Evolutionary conservation across 2,113 vertebrate genomes (phyloP), one percentile per base, ranked within the genome.

Genomic region (Zosterops hypoxanthus): DNA sequence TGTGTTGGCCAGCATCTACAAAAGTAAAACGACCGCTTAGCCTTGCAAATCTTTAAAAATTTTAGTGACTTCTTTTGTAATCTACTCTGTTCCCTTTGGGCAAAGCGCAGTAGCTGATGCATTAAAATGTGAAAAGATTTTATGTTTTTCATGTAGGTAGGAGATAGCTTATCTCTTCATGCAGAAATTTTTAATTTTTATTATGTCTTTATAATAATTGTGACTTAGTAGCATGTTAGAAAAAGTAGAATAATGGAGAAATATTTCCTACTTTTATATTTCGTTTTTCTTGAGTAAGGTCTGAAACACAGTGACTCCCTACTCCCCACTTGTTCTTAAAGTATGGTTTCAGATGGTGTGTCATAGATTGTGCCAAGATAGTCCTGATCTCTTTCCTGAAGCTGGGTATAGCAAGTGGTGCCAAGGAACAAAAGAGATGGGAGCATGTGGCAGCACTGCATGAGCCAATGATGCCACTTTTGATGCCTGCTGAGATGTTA

Each of bases 381-480:
- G 24, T 73, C 79, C 39, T 56, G 42, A 44, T 66, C 47, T 73
- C 29, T 73, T 94, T 94, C 75, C 93, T 85, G 60, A 85, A 76
- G 13, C 11, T 83, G 33, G 13, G 18, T 78, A 53, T 81, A 71
- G 69, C 0, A 3, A 60, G 72, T 41, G 22, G 3, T 93, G 82
- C 72, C 68, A 86, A 83, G 73, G n/a, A 75, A 64, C 63, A 53
- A 28, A 85, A 72, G 57, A 33, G 55, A 61, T 4, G 13, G 53
- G 42, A 93, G 75, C 94, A 83, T 83, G 63, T 92, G 95, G 94
- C 76, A 90, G 59, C 92, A 55, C 95, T 3, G 17, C 76, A 7
- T 83, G 94, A 85, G 39, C 46, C 47, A 41, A 23, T 83, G 76
- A 86, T 90, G 86, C 50, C 33, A 34, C 64, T 92, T 72, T 39